Evolutionary conservation across 2,888 invertebrate genomes (phyloP).

Genomic region (Drosophila tanythrix): DNA sequence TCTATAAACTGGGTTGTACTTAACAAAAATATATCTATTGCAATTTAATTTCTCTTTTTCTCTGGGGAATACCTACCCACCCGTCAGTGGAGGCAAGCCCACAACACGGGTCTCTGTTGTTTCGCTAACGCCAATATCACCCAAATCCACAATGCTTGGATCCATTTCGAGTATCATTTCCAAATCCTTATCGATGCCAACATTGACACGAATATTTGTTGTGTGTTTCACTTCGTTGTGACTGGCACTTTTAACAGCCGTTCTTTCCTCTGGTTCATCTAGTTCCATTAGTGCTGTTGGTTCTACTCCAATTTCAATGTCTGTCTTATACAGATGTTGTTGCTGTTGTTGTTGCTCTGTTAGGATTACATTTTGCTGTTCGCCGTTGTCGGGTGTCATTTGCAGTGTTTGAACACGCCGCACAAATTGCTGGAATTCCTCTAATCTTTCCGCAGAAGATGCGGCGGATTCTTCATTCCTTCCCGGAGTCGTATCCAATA

Average conservation of each 20-base stretch:
- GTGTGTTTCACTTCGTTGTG: constrained; percentile 21
- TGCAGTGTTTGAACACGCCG: constrained; percentile 75
- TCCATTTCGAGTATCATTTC: constrained; percentile 88
- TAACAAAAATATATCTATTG: not conserved
- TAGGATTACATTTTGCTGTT: not conserved
- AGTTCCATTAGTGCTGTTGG: constrained; percentile 67
- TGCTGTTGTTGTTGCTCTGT: constrained; percentile 1
- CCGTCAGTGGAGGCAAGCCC: constrained; percentile 83
- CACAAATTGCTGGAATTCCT: constrained; percentile 80
- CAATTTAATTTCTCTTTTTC: not conserved
- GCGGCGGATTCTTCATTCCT: constrained; percentile 11
- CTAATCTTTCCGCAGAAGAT: constrained; percentile 39
- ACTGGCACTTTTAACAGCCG: not conserved
- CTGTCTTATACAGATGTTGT: not conserved
- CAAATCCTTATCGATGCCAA: constrained; percentile 87
- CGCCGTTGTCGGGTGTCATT: constrained; percentile 55
- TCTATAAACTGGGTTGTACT: not conserved
- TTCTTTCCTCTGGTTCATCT: constrained; percentile 34
- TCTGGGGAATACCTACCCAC: constrained; percentile 78
- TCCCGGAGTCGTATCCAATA: not conserved
- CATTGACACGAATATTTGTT: constrained; percentile 85
- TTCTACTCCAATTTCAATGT: constrained; percentile 78
- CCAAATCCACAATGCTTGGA: constrained; percentile 87
- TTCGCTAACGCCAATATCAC: constrained; percentile 71
- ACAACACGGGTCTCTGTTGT: constrained; percentile 63